Base-by-base conservation (phyloP, 1,140 invertebrate species). In the Drosophila funebris region DNA sequence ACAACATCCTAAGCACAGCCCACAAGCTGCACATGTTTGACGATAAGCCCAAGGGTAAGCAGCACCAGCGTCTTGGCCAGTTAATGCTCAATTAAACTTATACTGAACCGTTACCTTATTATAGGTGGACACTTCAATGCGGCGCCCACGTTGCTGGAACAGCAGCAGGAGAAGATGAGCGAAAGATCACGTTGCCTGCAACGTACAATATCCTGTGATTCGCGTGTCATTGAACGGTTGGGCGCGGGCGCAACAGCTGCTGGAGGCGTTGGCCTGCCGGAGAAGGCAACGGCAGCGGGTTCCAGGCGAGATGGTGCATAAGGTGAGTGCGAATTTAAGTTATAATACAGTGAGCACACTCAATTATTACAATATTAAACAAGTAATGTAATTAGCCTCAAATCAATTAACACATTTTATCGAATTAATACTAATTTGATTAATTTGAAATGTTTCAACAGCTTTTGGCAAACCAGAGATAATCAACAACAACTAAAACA, bases 161-260 rank as follows among this genome's bases (percentile, higher is more conserved):
- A 94, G 60, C 95, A 96, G 90, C 93, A 95, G 66, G 96, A 96
- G 90, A 96, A 95, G 90, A 93, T 96, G 20, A 95, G 95, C 13
- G 95, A 96, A 76, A 93, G 96, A 78, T 92, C 96, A 53, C 96
- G 71, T 8, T 87, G 78, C 27, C 44, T 87, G 94, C 95, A 90
- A 16, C 78, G 68, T 89, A 94, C 62, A 93, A 96, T 89, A 53
- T 81, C 80, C 18, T 90, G 74, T 52, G 88, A 87, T 69, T 79
- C 88, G 9, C 76, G 78, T 20, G 83, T 90, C 9, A 72, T 82
- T 20, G 81, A 85, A 16, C 78, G 81, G 1, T 46, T 87, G 24
- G 74, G 82, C 1, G 61, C 36, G 4, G 78, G 43, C 0, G 44
- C 67, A n/a, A 33, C 71, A 22, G 27, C 20, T 0, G 39, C 70